Evolutionary conservation across 2,888 invertebrate genomes (phyloP).

Genomic region (Octonoba sinensis): DNA sequence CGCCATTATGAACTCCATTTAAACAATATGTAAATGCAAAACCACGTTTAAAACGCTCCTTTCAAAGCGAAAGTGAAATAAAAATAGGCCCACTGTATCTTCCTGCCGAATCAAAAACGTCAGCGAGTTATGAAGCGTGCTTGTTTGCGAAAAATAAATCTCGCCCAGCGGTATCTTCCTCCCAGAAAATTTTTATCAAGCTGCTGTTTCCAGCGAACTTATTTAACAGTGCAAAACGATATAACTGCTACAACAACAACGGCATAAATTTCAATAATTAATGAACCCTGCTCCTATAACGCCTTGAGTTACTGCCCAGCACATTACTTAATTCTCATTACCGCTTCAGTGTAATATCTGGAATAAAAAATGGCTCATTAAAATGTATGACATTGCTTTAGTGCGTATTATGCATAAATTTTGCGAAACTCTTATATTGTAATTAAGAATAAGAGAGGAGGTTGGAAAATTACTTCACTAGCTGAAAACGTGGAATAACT

Average conservation of each 20-base stretch:
- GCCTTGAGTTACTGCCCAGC: conserved; percentile 9
- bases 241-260: conserved; percentile 5
- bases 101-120: no score
- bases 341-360: conserved; percentile 6
- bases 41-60: no score
- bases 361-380: conserved; percentile 34
- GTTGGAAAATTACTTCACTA: conserved; percentile 25
- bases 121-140: no score
- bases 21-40: no score
- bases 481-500: conserved; percentile 30
- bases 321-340: conserved; percentile 57
- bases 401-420: conserved; percentile 32
- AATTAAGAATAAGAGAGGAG: conserved; percentile 28
- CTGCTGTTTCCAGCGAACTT: no score
- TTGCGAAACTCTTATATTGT: conserved; percentile 40
- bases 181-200: no score
- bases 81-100: no score
- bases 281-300: conserved; percentile 19
- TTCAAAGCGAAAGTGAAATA: no score
- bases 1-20: no score
- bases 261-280: conserved; percentile 61
- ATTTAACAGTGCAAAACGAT: no score
- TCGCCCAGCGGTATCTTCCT: no score
- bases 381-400: conserved; percentile 46
- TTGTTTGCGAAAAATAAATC: no score